phyloP scores from a whole-genome alignment of 2,888 invertebrate species.

The Acanthoscelides obtectus region DNA sequence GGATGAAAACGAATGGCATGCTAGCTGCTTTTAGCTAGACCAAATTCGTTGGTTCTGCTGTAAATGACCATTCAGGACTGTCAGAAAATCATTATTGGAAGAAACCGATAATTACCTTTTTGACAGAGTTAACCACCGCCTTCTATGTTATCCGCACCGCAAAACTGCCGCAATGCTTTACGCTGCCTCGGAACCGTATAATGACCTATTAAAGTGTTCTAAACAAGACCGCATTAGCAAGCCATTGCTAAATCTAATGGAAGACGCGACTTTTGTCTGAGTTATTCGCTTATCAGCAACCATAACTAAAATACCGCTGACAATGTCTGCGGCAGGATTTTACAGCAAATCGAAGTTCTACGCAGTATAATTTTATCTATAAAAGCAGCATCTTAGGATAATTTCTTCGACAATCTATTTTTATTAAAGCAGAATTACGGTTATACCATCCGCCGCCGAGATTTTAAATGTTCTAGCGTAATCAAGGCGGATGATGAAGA shows the following conservation, averaged over 20 bases:
- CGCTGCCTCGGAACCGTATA: not conserved
- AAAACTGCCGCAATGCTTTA: not conserved
- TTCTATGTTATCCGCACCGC: not conserved
- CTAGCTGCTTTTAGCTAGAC: too few species aligned
- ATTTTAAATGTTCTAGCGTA: not conserved
- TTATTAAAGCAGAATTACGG: not conserved
- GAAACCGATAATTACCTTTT: not conserved
- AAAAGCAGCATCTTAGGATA: too few species aligned
- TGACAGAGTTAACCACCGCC: not conserved
- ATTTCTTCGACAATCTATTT: too few species aligned
- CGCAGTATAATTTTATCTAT: too few species aligned
- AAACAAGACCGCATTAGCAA: not conserved
- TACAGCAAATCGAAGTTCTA: too few species aligned
- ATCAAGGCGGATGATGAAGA: not conserved
- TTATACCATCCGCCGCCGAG: not conserved
- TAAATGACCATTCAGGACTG: too few species aligned
- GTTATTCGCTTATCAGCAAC: not conserved
- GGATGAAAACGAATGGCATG: too few species aligned
- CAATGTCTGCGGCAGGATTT: not conserved
- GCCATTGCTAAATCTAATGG: not conserved
- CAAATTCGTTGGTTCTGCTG: too few species aligned
- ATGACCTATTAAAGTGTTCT: not conserved
- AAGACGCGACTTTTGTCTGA: not conserved
- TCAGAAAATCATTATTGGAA: too few species aligned
- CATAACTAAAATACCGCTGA: not conserved